phyloP scores from a whole-genome alignment of 2,888 invertebrate species.

The Scaeva pyrastri region DNA sequence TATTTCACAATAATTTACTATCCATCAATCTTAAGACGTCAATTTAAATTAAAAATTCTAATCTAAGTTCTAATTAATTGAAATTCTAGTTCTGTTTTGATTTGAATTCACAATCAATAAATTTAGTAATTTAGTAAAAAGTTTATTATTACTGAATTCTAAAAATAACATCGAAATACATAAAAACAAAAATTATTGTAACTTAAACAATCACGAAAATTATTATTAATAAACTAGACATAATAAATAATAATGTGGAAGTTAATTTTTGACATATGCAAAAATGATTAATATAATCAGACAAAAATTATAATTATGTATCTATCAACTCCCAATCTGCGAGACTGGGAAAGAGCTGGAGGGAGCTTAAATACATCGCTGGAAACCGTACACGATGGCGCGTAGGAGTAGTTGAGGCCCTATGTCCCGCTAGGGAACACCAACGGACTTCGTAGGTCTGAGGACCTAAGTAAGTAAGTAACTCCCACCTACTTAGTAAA shows the following conservation, averaged over 20 bases:
- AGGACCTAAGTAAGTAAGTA: background rate
- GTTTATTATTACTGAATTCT: constrained; percentile 33
- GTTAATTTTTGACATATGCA: too few relatives aligned
- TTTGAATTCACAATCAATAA: too few relatives aligned
- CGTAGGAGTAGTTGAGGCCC: too few relatives aligned
- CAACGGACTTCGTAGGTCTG: too few relatives aligned
- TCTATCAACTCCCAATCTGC: background rate
- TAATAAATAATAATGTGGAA: too few relatives aligned
- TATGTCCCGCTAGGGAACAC: too few relatives aligned
- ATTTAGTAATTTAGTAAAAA: constrained; percentile 20
- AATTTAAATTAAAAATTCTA: constrained; percentile 9
- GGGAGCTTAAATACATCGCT: too few relatives aligned
- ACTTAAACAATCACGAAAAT: constrained; percentile 4
- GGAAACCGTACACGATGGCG: too few relatives aligned
- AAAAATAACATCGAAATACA: constrained; percentile 34
- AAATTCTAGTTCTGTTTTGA: background rate
- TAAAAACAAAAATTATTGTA: background rate
- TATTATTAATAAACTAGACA: too few relatives aligned
- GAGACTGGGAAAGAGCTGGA: too few relatives aligned
- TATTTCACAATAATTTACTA: background rate
- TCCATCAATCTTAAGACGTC: too few relatives aligned
- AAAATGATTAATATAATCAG: background rate
- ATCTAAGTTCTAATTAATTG: constrained; percentile 5
- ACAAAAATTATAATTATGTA: background rate
- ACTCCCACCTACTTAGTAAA: background rate